Base-by-base conservation (phyloP, 2,113 vertebrate species). In the Tapirus terrestris region DNA sequence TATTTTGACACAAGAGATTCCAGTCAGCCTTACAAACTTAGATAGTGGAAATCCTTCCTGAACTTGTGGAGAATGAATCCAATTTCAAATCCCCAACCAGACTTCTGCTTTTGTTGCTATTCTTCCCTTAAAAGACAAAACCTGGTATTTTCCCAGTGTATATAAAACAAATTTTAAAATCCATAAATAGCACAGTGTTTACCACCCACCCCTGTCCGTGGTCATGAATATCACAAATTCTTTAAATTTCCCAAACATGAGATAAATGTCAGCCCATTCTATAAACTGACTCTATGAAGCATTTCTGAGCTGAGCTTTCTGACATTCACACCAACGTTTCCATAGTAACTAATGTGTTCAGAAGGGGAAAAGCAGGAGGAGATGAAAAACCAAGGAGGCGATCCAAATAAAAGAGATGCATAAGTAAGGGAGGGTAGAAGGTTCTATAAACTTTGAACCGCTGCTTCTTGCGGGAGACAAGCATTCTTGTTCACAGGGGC, bases 341-440 rank as follows among this genome's bases (percentile, higher is more conserved):
- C 98, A 98, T 98, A 98, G 98, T 97, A 98, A 99, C 98, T 98
- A 94, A 88, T 97, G 98, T 97, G 97, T 98, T 98, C 87, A 21
- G 97, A 97, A 97, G 94, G 8, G 36, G 84, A 95, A 97, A 97
- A 98, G 97, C 94, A 70, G 68, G 95, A 98, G 70, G 85, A 94
- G 93, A 94, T 67, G 75, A 94, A 95, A 98, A 97, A 97, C 96
- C 98, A 98, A 97, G 95, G 87, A 97, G 92, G 91, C 0, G 68
- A 97, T 95, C 89, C 97, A 94, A 97, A 97, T 93, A 98, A 97
- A 91, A 98, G 95, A 68, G 82, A 75, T 45, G 89, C 36, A 77
- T 51, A 45, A 95, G 51, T 45, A 92, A 87, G 79, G 97, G 95
- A 58, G 0, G 6, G 2, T 25, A 72, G 95, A 94, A 94, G 77